Percentiles rank a stretch among this genome's conserved stretches.
These are phyloP conservation scores for Chlamydotis undulata DNA, from an alignment of 2,113 vertebrate genomes.

Conservation along the genomic window DNA sequence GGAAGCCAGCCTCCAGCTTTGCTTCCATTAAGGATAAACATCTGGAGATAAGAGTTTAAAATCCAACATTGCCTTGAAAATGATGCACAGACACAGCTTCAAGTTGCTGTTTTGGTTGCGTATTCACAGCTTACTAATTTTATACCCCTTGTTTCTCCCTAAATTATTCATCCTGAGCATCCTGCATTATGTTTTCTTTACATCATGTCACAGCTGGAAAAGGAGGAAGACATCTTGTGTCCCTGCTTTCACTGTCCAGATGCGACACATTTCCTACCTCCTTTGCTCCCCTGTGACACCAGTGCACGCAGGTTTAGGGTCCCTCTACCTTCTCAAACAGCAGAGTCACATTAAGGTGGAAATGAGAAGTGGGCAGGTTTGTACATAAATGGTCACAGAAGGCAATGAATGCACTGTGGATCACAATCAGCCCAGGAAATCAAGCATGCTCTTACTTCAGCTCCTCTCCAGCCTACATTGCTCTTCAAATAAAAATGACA, in stretches of 20 bases:
- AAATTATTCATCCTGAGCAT: conserved; percentile 70
- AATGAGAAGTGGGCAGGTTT: neutral
- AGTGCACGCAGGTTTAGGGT: neutral
- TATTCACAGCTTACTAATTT: neutral
- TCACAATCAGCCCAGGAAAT: neutral
- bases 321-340: neutral
- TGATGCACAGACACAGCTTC: neutral
- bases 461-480: neutral
- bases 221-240: neutral
- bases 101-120: neutral
- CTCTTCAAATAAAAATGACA: neutral
- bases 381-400: neutral
- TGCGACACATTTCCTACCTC: neutral
- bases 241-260: neutral
- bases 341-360: neutral
- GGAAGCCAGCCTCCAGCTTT: neutral
- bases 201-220: conserved; percentile 7
- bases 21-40: conserved; percentile 46
- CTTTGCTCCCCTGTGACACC: neutral
- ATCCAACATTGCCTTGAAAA: conserved; percentile 24
- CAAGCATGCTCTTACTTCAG: neutral
- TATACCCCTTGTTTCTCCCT: conserved; percentile 45
- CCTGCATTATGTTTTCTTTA: conserved; percentile 52
- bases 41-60: conserved; percentile 62
- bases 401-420: rapidly evolving